These are phyloP conservation scores for Neodiprion fabricii DNA, from an alignment of 1,140 invertebrate genomes.

Conservation along the genomic window DNA sequence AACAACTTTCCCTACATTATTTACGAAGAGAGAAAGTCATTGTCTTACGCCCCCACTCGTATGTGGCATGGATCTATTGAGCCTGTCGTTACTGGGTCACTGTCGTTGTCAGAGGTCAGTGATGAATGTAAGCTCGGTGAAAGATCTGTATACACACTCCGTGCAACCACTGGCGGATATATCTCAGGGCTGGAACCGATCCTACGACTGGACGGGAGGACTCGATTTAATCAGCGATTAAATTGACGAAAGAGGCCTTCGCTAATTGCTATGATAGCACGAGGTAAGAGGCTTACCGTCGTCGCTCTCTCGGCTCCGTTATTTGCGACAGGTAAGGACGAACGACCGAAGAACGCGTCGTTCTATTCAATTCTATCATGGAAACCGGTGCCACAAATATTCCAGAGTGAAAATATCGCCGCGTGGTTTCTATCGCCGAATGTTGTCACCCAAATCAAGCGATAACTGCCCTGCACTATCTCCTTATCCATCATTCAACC, in stretches of 20 bases:
- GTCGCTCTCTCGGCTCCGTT: not conserved
- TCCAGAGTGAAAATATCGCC: not conserved
- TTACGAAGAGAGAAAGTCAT: not conserved
- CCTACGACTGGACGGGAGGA: not conserved
- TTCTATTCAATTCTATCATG: not conserved
- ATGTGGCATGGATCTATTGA: not conserved
- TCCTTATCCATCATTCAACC: not conserved
- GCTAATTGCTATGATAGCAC: not conserved
- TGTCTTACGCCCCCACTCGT: too few species aligned
- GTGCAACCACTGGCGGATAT: not conserved
- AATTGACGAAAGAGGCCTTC: not conserved
- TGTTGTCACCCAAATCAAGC: not conserved
- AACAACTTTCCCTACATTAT: not conserved
- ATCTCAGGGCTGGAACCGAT: not conserved
- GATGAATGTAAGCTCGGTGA: not conserved
- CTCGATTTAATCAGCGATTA: constrained; percentile 3
- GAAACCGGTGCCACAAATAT: not conserved
- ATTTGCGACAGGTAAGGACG: not conserved
- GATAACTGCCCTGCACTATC: too few species aligned
- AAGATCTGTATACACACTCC: not conserved
- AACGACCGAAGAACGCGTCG: too few species aligned
- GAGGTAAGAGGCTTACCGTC: not conserved
- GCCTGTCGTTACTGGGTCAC: not conserved
- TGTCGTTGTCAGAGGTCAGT: not conserved
- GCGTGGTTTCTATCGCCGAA: not conserved